Conservation (phyloP, 1,140 invertebrate genomes). For the Trissolcus basalis region DNA sequence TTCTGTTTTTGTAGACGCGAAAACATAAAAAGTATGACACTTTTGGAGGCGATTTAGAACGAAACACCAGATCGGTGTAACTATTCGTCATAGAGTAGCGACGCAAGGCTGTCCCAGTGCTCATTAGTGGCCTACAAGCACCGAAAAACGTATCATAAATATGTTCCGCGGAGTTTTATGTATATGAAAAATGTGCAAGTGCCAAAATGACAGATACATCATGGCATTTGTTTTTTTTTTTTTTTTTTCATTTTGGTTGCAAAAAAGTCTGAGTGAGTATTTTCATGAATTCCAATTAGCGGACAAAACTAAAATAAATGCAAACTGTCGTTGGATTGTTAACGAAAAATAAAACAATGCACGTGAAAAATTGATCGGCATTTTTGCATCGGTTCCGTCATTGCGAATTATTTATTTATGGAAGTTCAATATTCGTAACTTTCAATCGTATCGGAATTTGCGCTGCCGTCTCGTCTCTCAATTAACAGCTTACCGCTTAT, state of each 20-base stretch:
- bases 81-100: conserved; percentile 60
- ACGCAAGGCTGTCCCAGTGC: conserved; percentile 37
- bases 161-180: conserved; percentile 61
- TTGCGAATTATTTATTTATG: conserved; percentile 55
- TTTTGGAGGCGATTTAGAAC: conserved; percentile 42
- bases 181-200: conserved; percentile 64
- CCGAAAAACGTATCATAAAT: conserved; percentile 66
- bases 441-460: conserved; percentile 37
- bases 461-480: conserved; percentile 68
- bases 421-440: conserved; percentile 41
- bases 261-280: no score
- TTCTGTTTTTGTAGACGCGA: not conserved
- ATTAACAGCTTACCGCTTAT: conserved; percentile 75
- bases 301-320: no score
- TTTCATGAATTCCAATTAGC: no score
- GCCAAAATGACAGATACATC: conserved; percentile 59
- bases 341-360: no score
- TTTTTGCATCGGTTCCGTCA: conserved; percentile 28
- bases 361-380: not conserved
- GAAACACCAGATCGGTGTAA: conserved; percentile 50
- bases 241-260: not conserved
- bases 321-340: no score
- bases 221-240: conserved; percentile 29
- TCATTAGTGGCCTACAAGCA: conserved; percentile 64
- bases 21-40: conserved; percentile 17